A percentile compares a stretch with the other conserved stretches of the same genome.
These are phyloP conservation scores for Cervus canadensis DNA, from an alignment of 2,113 vertebrate genomes.

Conservation along the genomic window DNA sequence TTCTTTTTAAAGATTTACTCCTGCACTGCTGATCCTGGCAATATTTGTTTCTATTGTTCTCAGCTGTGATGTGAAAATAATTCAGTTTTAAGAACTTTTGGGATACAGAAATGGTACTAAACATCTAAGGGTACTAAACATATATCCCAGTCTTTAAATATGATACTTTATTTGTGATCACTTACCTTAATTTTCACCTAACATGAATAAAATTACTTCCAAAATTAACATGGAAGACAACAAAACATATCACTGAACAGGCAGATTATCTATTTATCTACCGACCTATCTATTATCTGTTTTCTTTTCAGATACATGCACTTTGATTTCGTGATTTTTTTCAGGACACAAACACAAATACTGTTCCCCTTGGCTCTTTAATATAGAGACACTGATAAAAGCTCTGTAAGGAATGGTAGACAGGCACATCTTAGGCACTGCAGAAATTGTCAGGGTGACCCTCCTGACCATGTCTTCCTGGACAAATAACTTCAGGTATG, in stretches of 20 bases:
- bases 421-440: neutral
- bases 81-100: neutral
- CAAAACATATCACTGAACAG: neutral
- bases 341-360: neutral
- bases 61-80: neutral
- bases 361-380: neutral
- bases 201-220: neutral
- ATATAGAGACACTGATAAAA: neutral
- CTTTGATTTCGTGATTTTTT: neutral
- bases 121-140: neutral
- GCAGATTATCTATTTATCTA: neutral
- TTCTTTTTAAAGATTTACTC: neutral
- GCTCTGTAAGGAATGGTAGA: neutral
- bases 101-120: neutral
- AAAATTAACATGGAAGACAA: neutral
- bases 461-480: neutral
- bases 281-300: neutral
- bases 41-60: neutral
- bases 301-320: neutral
- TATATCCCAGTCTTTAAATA: neutral
- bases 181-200: slow-evolving; percentile 8
- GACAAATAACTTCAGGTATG: neutral
- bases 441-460: neutral
- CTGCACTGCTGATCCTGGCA: neutral
- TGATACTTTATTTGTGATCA: neutral